phyloP scores from a whole-genome alignment of 2,113 vertebrate genomes.

The Romanogobio albipinnatus region DNA sequence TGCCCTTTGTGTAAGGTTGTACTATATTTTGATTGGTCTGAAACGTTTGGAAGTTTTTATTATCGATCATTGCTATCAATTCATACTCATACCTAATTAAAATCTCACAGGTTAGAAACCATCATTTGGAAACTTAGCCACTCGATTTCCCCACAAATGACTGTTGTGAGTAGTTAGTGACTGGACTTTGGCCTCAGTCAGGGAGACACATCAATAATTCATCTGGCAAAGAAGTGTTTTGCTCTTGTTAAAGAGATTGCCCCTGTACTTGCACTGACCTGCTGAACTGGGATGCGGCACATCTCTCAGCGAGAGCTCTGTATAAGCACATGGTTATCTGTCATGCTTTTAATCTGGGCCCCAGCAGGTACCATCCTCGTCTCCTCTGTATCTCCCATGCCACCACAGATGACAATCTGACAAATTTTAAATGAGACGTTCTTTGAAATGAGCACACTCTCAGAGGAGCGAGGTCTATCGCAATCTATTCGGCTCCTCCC shows the following conservation, averaged over 20 bases:
- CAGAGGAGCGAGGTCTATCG: slow-evolving; percentile 23
- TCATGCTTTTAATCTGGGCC: slow-evolving; percentile 39
- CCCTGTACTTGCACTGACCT: slow-evolving; percentile 22
- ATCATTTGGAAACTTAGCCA: neutral
- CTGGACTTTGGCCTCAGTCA: neutral
- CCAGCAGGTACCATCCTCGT: slow-evolving; percentile 21
- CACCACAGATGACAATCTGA: slow-evolving; percentile 37
- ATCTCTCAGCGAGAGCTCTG: slow-evolving; percentile 6
- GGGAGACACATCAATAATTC: slow-evolving; percentile 45
- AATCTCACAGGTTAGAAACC: neutral
- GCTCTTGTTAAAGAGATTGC: slow-evolving; percentile 34
- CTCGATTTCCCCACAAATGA: slow-evolving; percentile 26
- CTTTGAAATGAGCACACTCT: slow-evolving; percentile 40
- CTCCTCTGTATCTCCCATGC: slow-evolving; percentile 6
- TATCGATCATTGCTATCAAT: too few relatives aligned
- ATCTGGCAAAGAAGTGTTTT: slow-evolving; percentile 35
- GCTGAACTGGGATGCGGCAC: slow-evolving; percentile 20
- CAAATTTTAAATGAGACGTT: slow-evolving; percentile 51
- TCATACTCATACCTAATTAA: neutral
- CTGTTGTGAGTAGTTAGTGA: neutral
- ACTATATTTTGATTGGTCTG: neutral
- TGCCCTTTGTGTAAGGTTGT: neutral
- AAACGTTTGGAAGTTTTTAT: too few relatives aligned
- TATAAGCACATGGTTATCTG: slow-evolving; percentile 47
- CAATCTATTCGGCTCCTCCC: slow-evolving; percentile 31